phyloP scores from a whole-genome alignment of 2,113 vertebrate genomes.

The Notothenia rossii region DNA sequence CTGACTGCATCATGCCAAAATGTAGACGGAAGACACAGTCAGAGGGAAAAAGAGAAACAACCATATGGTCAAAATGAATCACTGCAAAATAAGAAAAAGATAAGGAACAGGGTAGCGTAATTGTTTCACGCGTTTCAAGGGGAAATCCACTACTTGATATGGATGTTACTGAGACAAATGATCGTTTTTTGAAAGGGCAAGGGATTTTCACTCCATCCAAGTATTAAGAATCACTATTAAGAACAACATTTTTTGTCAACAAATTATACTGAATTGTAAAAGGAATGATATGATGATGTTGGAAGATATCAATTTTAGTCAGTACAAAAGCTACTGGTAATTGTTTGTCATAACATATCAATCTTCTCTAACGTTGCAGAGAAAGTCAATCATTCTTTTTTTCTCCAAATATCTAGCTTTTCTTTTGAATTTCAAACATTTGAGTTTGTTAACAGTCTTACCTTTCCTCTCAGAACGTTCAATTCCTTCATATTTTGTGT shows the following conservation, averaged over 20 bases:
- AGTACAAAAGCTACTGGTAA: no score
- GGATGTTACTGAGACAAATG: background rate
- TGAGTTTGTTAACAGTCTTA: background rate
- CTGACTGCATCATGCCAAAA: slow-evolving; percentile 31
- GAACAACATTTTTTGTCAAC: background rate
- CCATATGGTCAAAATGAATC: slow-evolving; percentile 12
- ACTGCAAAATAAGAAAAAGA: background rate
- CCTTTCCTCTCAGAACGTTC: background rate
- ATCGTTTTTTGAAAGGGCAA: background rate
- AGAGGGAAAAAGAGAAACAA: slow-evolving; percentile 8
- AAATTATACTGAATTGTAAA: background rate
- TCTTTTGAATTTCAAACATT: no score
- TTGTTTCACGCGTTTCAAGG: background rate
- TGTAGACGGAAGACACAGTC: slow-evolving; percentile 14
- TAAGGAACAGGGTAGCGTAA: background rate
- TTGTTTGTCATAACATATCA: no score
- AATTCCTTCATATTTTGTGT: background rate
- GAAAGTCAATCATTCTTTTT: no score
- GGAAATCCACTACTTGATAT: background rate
- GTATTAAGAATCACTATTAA: background rate
- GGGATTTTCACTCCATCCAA: background rate
- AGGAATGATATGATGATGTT: background rate
- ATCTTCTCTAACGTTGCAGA: no score
- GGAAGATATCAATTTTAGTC: no score
- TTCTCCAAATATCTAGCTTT: no score